Evolutionary conservation across 2,888 invertebrate species (phyloP).

Genomic region (Ophion costatus): DNA sequence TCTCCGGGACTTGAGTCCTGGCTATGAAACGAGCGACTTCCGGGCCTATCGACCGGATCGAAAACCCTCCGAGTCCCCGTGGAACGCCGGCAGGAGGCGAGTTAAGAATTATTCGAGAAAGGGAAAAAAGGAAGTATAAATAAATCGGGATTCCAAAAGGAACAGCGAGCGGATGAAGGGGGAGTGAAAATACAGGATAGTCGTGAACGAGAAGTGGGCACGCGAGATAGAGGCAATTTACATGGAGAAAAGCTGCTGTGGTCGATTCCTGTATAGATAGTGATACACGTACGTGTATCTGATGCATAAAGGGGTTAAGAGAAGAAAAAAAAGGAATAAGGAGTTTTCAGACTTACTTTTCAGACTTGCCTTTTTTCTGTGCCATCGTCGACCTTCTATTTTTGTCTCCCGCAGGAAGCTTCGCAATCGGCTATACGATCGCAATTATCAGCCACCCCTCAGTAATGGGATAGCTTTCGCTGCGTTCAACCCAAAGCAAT

Average conservation of each 20-base stretch:
- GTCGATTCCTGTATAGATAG: constrained; percentile 9
- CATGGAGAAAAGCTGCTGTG: constrained; percentile 69
- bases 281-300: constrained; percentile 32
- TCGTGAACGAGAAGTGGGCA: constrained; percentile 65
- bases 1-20: constrained; percentile 33
- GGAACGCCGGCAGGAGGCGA: constrained; percentile 35
- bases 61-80: constrained; percentile 45
- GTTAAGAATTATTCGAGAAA: constrained; percentile 35
- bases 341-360: neutral
- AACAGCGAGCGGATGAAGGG: neutral
- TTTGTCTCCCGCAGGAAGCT: neutral
- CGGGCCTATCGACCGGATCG: constrained; percentile 50
- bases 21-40: constrained; percentile 54
- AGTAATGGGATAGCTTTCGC: neutral
- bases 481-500: neutral
- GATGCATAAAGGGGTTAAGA: constrained; percentile 1
- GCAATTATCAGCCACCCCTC: neutral
- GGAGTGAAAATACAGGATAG: constrained; percentile 47
- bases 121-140: constrained; percentile 39
- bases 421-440: neutral
- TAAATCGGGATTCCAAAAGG: constrained; percentile 38
- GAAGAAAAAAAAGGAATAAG: neutral
- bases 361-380: neutral
- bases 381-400: neutral
- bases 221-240: constrained; percentile 72